These are phyloP conservation scores for Laspeyria flexula DNA, from an alignment of 2,888 invertebrate species.

Conservation along the genomic window DNA sequence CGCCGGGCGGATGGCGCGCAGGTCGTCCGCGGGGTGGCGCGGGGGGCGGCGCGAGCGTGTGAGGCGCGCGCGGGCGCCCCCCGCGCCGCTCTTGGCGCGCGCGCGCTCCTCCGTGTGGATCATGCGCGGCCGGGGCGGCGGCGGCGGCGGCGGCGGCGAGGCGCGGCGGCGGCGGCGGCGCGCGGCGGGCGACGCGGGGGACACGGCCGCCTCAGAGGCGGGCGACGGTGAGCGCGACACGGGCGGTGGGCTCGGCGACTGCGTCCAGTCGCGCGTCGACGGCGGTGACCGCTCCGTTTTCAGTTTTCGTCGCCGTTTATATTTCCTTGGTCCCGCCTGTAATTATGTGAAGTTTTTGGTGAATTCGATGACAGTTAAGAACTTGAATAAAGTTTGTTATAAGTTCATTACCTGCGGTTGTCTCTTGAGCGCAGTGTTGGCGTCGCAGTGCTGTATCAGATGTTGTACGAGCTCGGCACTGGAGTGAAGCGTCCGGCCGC, in stretches of 20 bases:
- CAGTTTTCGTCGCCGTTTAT: constrained; percentile 92
- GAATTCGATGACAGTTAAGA: no score
- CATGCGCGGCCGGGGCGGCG: constrained; percentile 88
- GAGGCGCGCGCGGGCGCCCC: constrained; percentile 54
- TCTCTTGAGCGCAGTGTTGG: constrained; percentile 92
- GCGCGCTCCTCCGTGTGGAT: constrained; percentile 89
- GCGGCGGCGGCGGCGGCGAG: constrained; percentile 63
- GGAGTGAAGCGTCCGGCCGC: constrained; percentile 89
- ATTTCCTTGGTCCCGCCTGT: constrained; percentile 91
- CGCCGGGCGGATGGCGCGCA: constrained; percentile 66
- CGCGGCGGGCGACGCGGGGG: constrained; percentile 21
- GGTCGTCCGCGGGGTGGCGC: constrained; percentile 75
- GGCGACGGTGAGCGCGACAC: constrained; percentile 50
- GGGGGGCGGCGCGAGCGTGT: constrained; percentile 67
- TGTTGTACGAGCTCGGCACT: constrained; percentile 93
- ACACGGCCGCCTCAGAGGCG: constrained; percentile 49
- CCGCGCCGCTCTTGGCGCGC: constrained; percentile 68
- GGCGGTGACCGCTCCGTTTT: constrained; percentile 72
- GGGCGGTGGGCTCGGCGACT: constrained; percentile 36
- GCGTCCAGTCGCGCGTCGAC: constrained; percentile 49
- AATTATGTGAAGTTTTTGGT: constrained; percentile 11
- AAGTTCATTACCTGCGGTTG: constrained; percentile 90
- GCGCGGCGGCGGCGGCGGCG: constrained; percentile 34
- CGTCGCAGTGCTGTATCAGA: constrained; percentile 94
- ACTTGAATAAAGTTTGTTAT: no score